Evolutionary conservation across 2,797 vertebrate species (phyloP).

Genomic region (Girardinus metallicus): DNA sequence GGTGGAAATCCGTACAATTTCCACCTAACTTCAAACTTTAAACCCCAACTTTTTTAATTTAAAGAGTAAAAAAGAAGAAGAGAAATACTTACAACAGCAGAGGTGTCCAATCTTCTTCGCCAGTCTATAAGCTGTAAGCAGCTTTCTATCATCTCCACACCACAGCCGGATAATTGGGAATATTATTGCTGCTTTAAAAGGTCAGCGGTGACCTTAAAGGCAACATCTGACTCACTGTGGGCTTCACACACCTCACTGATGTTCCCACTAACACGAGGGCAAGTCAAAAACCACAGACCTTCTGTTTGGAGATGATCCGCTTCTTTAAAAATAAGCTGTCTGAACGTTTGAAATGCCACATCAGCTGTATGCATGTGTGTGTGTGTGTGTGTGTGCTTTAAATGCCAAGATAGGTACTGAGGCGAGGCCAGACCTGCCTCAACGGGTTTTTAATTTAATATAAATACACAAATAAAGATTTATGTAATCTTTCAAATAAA

Average conservation of each 20-base stretch:
- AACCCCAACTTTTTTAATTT: not conserved
- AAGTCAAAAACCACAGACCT: not conserved
- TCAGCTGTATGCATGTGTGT: not conserved
- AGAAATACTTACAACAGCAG: not conserved
- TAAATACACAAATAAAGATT: no score
- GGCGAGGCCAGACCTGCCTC: not conserved
- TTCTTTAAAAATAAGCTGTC: slow-evolving; percentile 30
- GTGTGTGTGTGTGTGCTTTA: not conserved
- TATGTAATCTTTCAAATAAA: no score
- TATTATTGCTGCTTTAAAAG: slow-evolving; percentile 7
- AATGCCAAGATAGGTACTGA: slow-evolving; percentile 50
- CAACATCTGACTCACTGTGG: slow-evolving; percentile 1
- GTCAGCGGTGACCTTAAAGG: slow-evolving; percentile 4
- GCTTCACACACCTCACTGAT: slow-evolving; percentile 8
- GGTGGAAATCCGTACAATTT: no score
- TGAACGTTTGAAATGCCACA: slow-evolving; percentile 50
- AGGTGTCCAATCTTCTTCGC: not conserved
- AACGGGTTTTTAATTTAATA: no score
- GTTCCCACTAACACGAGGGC: slow-evolving; percentile 1
- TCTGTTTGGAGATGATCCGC: slow-evolving; percentile 14
- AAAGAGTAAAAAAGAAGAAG: not conserved
- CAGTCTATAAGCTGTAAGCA: not conserved
- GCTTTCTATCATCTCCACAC: not conserved
- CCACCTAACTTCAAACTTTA: not conserved
- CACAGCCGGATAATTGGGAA: not conserved